phyloP scores from a whole-genome alignment of 2,888 invertebrate genomes.

The Formica aserva region DNA sequence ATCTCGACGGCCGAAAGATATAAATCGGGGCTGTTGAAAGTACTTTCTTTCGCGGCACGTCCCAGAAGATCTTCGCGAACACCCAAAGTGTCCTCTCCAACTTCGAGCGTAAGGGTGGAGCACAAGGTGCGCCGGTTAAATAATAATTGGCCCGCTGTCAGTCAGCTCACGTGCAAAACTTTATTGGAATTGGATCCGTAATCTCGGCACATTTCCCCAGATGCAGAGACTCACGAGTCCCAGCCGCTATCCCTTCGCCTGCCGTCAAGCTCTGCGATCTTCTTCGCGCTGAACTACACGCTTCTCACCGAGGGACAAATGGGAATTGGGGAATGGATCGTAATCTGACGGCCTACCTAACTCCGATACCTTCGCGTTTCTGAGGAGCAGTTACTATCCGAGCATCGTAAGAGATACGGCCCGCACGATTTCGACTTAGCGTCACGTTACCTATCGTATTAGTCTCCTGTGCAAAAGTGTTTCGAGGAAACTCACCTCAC shows the following conservation, averaged over 20 bases:
- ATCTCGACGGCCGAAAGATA: conserved; percentile 25
- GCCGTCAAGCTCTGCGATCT: conserved; percentile 34
- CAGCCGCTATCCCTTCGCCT: conserved; percentile 39
- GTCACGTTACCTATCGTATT: conserved; percentile 82
- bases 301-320: conserved; percentile 73
- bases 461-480: conserved; percentile 60
- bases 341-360: conserved; percentile 82
- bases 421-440: conserved; percentile 75
- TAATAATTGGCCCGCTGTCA: conserved; percentile 81
- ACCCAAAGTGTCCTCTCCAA: conserved; percentile 61
- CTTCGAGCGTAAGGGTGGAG: conserved; percentile 36
- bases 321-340: conserved; percentile 79
- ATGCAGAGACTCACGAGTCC: conserved; percentile 71
- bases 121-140: conserved; percentile 75
- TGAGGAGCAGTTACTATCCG: conserved; percentile 65
- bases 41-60: conserved; percentile 67
- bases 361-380: conserved; percentile 72
- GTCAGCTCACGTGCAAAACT: conserved; percentile 83
- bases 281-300: conserved; percentile 54
- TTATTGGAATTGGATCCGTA: conserved; percentile 85
- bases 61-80: conserved; percentile 57
- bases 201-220: conserved; percentile 83
- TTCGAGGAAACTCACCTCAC: background rate
- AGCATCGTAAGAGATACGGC: conserved; percentile 54
- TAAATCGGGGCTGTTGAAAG: conserved; percentile 46